Evolutionary conservation across 2,113 vertebrate species (phyloP).

Genomic region (Cromileptes altivelis): DNA sequence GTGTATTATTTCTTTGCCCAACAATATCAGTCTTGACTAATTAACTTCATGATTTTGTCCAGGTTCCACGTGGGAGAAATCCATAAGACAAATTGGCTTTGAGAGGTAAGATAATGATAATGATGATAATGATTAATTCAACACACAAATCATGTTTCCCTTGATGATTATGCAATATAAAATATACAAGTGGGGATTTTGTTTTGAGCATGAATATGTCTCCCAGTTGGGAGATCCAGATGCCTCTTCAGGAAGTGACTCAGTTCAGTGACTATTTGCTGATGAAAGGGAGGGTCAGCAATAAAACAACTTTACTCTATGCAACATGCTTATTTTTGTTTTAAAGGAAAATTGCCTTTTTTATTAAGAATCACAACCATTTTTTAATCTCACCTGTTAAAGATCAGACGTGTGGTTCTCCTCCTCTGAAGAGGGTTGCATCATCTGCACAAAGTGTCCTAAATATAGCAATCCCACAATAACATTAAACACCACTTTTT

Average conservation of each 20-base stretch:
- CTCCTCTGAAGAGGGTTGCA: not conserved
- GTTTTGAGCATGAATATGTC: slow-evolving; percentile 15
- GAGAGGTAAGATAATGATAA: slow-evolving; percentile 92
- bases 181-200: slow-evolving; percentile 9
- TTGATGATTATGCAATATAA: not conserved
- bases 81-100: slow-evolving; percentile 96
- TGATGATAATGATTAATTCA: too few relatives aligned
- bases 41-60: slow-evolving; percentile 58
- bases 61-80: slow-evolving; percentile 97
- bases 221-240: not conserved
- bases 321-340: not conserved
- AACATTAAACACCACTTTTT: slow-evolving; percentile 71
- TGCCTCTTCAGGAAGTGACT: slow-evolving; percentile 6
- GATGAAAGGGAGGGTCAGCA: slow-evolving; percentile 1
- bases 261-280: not conserved
- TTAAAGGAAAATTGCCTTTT: not conserved
- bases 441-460: slow-evolving; percentile 13
- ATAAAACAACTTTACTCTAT: not conserved
- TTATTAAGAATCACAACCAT: not conserved
- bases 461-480: slow-evolving; percentile 42
- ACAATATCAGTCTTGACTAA: not conserved
- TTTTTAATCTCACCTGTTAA: not conserved
- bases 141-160: not conserved
- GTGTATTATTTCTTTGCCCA: not conserved
- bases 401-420: not conserved